phyloP scores from a whole-genome alignment of 2,797 vertebrate species.

The Hydrolagus colliei region DNA sequence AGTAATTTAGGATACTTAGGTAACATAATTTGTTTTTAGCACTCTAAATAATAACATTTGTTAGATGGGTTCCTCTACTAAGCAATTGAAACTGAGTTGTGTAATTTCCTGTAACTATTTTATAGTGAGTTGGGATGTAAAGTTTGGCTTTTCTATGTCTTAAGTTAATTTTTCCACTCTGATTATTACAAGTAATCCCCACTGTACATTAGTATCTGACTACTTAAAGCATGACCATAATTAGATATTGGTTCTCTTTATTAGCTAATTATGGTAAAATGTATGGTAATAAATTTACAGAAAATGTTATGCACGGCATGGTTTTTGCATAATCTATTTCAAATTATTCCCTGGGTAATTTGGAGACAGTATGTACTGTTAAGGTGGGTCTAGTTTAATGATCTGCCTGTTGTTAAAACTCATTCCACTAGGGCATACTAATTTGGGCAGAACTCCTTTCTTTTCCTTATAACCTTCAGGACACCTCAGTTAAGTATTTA shows the following conservation, averaged over 20 bases:
- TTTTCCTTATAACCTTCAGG: too few relatives aligned
- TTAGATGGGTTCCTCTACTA: not conserved
- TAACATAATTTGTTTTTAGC: not conserved
- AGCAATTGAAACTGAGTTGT: not conserved
- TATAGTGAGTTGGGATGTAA: not conserved
- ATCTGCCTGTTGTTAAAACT: not conserved
- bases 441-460: too few relatives aligned
- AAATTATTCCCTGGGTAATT: not conserved
- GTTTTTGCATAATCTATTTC: not conserved
- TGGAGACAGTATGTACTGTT: not conserved
- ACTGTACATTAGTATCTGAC: not conserved
- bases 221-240: slow-evolving; percentile 3
- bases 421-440: too few relatives aligned
- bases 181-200: not conserved
- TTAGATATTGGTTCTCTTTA: not conserved
- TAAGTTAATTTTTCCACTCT: slow-evolving; percentile 17
- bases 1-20: not conserved
- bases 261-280: not conserved
- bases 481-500: too few relatives aligned
- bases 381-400: not conserved
- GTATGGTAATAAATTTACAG: not conserved
- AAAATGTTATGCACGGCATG: not conserved
- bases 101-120: not conserved
- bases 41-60: not conserved
- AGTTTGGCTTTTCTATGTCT: not conserved